A percentile compares a stretch with the other conserved stretches of the same genome.
phyloP scores from a whole-genome alignment of 64 coral and sea anemone species.

The Cladopsammia gracilis region DNA sequence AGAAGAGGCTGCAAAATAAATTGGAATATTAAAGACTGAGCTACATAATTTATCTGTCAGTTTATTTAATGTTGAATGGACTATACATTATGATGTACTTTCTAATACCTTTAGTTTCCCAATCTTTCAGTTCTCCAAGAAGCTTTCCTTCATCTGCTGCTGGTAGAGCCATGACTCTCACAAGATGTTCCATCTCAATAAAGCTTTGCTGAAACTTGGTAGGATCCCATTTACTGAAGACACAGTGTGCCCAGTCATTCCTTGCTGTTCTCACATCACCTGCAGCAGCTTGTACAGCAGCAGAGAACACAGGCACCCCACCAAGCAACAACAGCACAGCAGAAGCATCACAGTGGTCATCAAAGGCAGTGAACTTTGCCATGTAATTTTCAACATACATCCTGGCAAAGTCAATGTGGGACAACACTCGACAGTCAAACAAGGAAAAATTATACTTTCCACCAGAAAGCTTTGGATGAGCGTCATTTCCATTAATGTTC shows the following conservation, averaged over 20 bases:
- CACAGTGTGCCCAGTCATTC: constrained; percentile 37
- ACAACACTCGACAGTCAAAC: constrained; percentile 14
- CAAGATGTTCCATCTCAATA: neutral
- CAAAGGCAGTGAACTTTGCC: constrained; percentile 32
- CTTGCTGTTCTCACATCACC: neutral
- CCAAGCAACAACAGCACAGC: neutral
- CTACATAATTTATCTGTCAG: no score
- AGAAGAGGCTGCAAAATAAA: no score
- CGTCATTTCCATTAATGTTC: constrained; percentile 30
- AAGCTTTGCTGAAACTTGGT: neutral
- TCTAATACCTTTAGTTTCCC: constrained; percentile 1
- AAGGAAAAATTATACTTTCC: neutral
- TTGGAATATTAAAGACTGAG: no score
- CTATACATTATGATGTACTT: no score
- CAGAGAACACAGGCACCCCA: neutral
- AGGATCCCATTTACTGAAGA: constrained; percentile 27
- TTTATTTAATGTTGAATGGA: no score
- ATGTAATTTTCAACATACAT: constrained; percentile 17
- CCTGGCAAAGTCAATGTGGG: constrained; percentile 53
- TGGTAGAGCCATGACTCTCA: constrained; percentile 3
- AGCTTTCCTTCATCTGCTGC: neutral
- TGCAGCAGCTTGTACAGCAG: neutral
- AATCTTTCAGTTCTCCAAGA: constrained; percentile 20
- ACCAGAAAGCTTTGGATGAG: neutral
- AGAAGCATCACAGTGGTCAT: constrained; percentile 6